These are phyloP conservation scores for Grus americana DNA, from an alignment of 2,113 vertebrate genomes.

Conservation along the genomic window DNA sequence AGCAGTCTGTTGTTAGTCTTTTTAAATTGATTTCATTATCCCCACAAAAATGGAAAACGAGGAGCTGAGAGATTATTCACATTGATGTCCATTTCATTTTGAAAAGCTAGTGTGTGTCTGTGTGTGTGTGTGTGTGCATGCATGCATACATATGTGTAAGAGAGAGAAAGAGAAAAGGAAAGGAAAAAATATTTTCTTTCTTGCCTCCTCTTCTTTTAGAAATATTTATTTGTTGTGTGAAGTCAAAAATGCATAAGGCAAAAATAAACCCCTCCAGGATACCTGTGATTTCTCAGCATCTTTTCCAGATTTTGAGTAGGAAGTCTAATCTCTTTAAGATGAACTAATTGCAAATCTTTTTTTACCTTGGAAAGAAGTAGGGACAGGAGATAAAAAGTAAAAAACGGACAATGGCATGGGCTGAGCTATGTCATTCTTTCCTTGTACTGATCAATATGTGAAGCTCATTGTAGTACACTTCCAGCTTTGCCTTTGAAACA, in stretches of 20 bases:
- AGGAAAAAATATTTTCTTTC: not conserved
- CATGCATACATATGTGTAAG: not conserved
- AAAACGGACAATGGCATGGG: conserved; percentile 48
- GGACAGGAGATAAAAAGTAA: conserved; percentile 4
- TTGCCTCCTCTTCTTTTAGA: not conserved
- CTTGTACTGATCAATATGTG: conserved; percentile 58
- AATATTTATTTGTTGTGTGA: not conserved
- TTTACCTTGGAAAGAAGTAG: conserved; percentile 20
- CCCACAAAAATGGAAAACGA: not conserved
- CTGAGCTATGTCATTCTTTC: conserved; percentile 60
- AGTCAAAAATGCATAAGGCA: not conserved
- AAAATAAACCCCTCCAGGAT: conserved; percentile 30
- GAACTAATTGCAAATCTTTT: conserved; percentile 54
- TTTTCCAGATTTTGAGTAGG: conserved; percentile 45
- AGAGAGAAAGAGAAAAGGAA: not conserved
- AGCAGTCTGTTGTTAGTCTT: conserved; percentile 21
- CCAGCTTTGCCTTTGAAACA: conserved; percentile 71
- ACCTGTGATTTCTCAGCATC: conserved; percentile 17
- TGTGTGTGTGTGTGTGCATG: not conserved
- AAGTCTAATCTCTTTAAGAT: conserved; percentile 39
- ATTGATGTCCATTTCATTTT: not conserved
- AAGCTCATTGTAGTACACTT: conserved; percentile 60
- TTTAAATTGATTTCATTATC: conserved; percentile 25
- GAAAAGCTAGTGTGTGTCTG: not conserved
- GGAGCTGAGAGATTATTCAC: not conserved